Evolutionary conservation across 2,797 vertebrate genomes (phyloP), one percentile per base, ranked within the genome.

Genomic region (Carduelis carduelis): DNA sequence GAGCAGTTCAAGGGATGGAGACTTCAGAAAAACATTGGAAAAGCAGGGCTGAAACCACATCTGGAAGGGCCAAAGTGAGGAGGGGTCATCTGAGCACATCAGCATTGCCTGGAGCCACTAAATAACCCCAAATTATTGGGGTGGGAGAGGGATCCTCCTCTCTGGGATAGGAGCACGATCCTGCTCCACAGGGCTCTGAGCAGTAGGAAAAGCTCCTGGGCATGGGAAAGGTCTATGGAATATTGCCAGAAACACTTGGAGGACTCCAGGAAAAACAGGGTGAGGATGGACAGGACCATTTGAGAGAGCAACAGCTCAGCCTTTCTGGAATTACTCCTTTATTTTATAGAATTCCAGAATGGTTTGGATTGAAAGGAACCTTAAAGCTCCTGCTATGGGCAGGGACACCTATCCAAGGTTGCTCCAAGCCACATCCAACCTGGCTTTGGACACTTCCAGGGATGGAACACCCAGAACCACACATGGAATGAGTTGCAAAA

Each of bases 1-100:
- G 32, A 49, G 56, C 49, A 19, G 5, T 76, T 43, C 5, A 6
- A 69, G 23, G 43, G n/a, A 30, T 22, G 37, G 17, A 43, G 5
- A 28, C 7, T 43, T 49, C 21, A 52, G n/a, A n/a, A 61, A 27
- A 79, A 11, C 4, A 26, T 21, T 35, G 9, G 14, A 44, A 16
- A 89, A 79, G 14, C 0, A 0, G 35, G 71, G 26, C 3, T 57
- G 26, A 75, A 83, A 43, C 28, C 27, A 16, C 0, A 4, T 11
- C 41, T 22, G 13, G 39, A 76, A 69, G 2, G 15, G 8, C 6
- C 11, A 26, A 12, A 46, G 18, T 10, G 69, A n/a, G 27, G 14
- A 57, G 6, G 23, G 13, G 5, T 79, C 9, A 59, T 2, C 26
- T 7, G 6, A 64, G 13, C 2, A 4, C 26, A 19, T 5, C 27